Base-by-base conservation (phyloP, 2,888 invertebrate genomes). In the Eupithecia insigniata region DNA sequence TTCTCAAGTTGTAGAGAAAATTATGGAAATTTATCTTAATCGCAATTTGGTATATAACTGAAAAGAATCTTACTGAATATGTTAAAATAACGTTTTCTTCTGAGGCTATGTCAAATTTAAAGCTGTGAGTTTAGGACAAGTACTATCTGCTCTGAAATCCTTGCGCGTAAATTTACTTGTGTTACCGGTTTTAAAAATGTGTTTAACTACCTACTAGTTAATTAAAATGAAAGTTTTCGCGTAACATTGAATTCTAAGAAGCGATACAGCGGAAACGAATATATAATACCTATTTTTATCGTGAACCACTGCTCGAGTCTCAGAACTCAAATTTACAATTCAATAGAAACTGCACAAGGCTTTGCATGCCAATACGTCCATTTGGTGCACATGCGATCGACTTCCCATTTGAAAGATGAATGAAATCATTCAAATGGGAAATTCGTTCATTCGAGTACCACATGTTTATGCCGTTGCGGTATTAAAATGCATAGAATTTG, bases 331-430 rank as follows among this genome's bases (percentile, higher is more conserved):
- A 92, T 92, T 91, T 92, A 90, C 92, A 93, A 92, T 93, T 92
- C 92, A 92, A 92, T 92, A 89, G 91, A 89, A 89, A 90, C 90
- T 89, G 91, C 91, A 91, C 89, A 91, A 91, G 92, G 91, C 91
- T 92, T 92, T 91, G 92, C 92, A 92, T 92, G 91, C 90, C 92
- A 91, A 92, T 92, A 90, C 91, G 91, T 91, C 91, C 89, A 90
- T 91, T 91, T 90, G 90, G 87, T 87, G 89, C 91, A 89, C 89
- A 92, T 88, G 87, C 90, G 91, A 92, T 90, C 90, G 89, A 90
- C 89, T 90, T 90, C 87, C 89, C 85, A 89, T 90, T 91, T 88
- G 87, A 91, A 90, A 90, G 90, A 90, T 90, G 91, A 91, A 92
- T 91, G 89, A 90, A 92, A 91, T 91, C 90, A 90, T 90, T 90